A percentile compares a stretch with the other conserved stretches of the same genome.
Evolutionary conservation across 2,797 vertebrate species (phyloP).

Genomic region (Pseudocheirus occidentalis): DNA sequence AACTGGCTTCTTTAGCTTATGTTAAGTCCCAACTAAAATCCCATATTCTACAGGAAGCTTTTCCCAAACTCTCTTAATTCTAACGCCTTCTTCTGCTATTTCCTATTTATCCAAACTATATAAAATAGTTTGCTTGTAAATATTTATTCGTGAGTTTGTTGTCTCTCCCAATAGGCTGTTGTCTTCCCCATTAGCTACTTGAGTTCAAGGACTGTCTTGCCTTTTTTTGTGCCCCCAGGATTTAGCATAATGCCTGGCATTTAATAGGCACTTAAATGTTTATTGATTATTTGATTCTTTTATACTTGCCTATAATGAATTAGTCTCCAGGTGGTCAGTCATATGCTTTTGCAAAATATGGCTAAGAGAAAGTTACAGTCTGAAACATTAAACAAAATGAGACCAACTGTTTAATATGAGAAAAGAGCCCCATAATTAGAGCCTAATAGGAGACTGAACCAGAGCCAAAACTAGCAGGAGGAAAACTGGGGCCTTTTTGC

Average conservation of each 20-base stretch:
- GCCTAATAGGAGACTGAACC: background rate
- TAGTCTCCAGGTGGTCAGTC: background rate
- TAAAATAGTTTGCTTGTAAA: background rate
- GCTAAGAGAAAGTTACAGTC: background rate
- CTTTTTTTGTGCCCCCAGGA: background rate
- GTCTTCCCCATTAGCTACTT: background rate
- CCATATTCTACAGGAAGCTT: background rate
- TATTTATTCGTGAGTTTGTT: background rate
- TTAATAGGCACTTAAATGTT: background rate
- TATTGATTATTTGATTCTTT: background rate
- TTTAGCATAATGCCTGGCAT: background rate
- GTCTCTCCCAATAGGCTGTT: background rate
- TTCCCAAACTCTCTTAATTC: background rate
- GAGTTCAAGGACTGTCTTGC: background rate
- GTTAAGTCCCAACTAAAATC: background rate
- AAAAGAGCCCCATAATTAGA: background rate
- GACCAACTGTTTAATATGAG: background rate
- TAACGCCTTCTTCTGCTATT: background rate
- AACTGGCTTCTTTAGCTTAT: background rate
- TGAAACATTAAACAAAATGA: background rate
- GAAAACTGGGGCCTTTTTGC: background rate
- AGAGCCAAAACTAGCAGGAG: background rate
- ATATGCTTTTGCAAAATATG: background rate
- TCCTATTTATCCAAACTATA: background rate
- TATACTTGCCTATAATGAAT: background rate